Conservation (phyloP, 1,140 invertebrate genomes). For the Bombus turneri region DNA sequence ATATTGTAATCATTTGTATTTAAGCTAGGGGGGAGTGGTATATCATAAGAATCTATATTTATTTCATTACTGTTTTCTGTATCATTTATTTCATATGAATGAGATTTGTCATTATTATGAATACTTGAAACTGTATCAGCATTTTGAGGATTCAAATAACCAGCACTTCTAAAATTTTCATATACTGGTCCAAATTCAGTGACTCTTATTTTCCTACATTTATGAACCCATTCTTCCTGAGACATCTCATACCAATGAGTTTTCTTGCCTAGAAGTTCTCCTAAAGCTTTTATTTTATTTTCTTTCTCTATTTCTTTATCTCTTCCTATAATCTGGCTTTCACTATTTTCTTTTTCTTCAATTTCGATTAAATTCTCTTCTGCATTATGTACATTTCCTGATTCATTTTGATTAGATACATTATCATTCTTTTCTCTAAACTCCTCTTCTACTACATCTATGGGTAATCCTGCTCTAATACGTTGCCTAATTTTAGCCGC, state of each 20-base stretch:
- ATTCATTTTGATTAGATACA: constrained; percentile 42
- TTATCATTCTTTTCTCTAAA: constrained; percentile 77
- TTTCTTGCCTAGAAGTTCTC: constrained; percentile 75
- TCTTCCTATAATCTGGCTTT: constrained; percentile 68
- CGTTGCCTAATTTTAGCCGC: constrained; percentile 91
- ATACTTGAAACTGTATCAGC: background rate
- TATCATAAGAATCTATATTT: constrained; percentile 25
- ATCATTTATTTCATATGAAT: background rate
- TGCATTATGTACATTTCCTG: background rate
- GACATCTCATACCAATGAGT: constrained; percentile 83
- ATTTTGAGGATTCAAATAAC: constrained; percentile 48
- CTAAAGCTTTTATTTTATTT: constrained; percentile 77
- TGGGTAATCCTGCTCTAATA: constrained; percentile 88
- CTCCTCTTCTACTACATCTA: constrained; percentile 83
- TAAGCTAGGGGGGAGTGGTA: constrained; percentile 8
- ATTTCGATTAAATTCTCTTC: background rate
- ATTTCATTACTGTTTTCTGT: constrained; percentile 8
- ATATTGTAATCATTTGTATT: background rate
- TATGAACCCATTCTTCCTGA: constrained; percentile 91
- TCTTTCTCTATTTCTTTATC: constrained; percentile 57
- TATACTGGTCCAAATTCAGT: constrained; percentile 87
- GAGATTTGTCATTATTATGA: constrained; percentile 10
- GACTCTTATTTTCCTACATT: constrained; percentile 86
- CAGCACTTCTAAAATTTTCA: constrained; percentile 69
- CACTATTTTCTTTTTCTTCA: constrained; percentile 64